Evolutionary conservation across 2,113 vertebrate genomes (phyloP).

Genomic region (Shinisaurus crocodilurus): DNA sequence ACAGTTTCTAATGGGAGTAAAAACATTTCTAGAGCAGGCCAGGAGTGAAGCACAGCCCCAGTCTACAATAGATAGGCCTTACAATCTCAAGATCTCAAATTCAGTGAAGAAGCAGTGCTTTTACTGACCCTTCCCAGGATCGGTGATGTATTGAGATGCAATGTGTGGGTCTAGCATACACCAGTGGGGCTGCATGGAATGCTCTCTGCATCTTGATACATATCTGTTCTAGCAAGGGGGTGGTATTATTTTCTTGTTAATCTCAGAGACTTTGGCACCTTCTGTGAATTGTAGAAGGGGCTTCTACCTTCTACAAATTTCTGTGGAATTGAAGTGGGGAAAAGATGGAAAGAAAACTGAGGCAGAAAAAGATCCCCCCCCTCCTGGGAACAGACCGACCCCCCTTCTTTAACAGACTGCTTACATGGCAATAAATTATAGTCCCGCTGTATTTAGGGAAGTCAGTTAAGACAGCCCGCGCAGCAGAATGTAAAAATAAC

Average conservation of each 20-base stretch:
- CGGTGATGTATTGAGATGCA: no score
- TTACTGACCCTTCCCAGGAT: no score
- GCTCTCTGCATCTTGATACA: background rate
- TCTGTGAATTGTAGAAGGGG: background rate
- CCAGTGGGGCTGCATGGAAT: background rate
- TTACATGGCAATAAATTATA: no score
- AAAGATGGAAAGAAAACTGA: no score
- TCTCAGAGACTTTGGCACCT: background rate
- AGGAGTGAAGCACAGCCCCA: background rate
- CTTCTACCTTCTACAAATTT: background rate
- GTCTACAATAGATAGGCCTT: no score
- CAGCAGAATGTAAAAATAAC: no score
- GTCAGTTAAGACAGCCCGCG: no score
- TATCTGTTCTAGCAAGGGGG: background rate
- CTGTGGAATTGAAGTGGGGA: background rate
- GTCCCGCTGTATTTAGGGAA: no score
- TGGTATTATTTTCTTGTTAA: background rate
- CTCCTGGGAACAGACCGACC: no score
- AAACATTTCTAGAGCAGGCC: background rate
- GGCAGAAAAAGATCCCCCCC: no score
- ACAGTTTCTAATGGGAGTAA: background rate
- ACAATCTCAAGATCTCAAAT: background rate
- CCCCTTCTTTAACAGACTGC: no score
- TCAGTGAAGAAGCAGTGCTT: background rate
- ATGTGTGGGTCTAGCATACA: background rate